Evolutionary conservation across 2,888 invertebrate species (phyloP), one percentile per base, ranked within the genome.

Genomic region (Drosophila anceps): DNA sequence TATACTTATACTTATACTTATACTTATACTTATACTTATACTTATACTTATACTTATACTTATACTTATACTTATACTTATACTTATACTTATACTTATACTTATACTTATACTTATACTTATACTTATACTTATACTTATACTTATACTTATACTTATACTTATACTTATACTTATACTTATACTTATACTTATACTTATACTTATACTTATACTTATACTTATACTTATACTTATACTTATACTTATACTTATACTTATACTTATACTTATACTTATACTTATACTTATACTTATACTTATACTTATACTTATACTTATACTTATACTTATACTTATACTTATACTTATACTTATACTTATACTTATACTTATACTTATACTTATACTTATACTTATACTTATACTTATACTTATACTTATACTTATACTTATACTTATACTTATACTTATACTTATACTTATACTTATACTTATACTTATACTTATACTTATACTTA

Each of bases 131-230:
- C 13, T 43, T 44, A 24, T 27, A 46, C 24, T 46, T 46, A 46
- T 46, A 46, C 24, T 46, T 46, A 24, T 46, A 46, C 24, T 46
- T 46, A 46, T 46, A 46, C 24, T 46, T 27, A 15, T 27, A 24
- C 24, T 46, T 46, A 46, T 46, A 46, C 24, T 46, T 46, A 46
- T 46, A 46, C 24, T 27, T 46, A 46, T 46, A 46, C 15, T 46
- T 43, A 43, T 43, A 43, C n/a, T 46, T 53, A 53, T 53, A 53
- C 33, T 53, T 35, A 53, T 53, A 53, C 18, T 35, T 35, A 53
- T 35, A 35, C 18, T 27, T 46, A 46, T 46, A 46, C 24, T 46
- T 46, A 46, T 46, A 46, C 24, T 46, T 46, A 46, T 46, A 46
- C 24, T 46, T 46, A 46, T 46, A 46, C 24, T 44, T 44, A 46